Conservation (phyloP, 2,888 invertebrate species). For the Chloroclystis v-ata region DNA sequence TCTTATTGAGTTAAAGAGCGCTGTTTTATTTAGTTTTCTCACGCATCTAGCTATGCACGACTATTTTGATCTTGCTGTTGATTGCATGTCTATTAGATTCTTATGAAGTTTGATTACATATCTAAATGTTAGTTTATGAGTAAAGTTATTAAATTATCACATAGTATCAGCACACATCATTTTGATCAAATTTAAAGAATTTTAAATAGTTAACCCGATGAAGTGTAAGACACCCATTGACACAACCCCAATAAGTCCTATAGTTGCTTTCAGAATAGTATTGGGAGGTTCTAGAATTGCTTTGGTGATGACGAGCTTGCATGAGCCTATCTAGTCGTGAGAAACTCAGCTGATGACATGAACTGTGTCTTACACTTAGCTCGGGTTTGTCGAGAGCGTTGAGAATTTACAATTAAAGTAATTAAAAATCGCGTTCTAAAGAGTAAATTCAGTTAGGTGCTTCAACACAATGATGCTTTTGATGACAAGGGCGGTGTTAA, state of each 20-base stretch:
- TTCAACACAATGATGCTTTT: constrained; percentile 48
- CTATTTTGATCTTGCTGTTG: constrained; percentile 71
- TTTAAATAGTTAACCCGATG: constrained; percentile 51
- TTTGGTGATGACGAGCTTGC: constrained; percentile 48
- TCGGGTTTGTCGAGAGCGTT: constrained; percentile 76
- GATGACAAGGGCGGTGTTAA: constrained; percentile 50
- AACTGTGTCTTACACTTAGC: constrained; percentile 67
- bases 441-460: constrained; percentile 49
- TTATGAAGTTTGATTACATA: constrained; percentile 48
- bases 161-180: constrained; percentile 75
- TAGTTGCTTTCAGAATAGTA: constrained; percentile 51
- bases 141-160: constrained; percentile 61
- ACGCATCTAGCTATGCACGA: constrained; percentile 78
- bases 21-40: constrained; percentile 67
- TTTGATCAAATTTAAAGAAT: constrained; percentile 61
- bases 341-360: constrained; percentile 40
- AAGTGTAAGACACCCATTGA: constrained; percentile 65
- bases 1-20: constrained; percentile 53
- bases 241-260: constrained; percentile 36
- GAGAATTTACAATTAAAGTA: constrained; percentile 68
- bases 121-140: constrained; percentile 68
- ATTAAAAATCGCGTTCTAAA: constrained; percentile 35
- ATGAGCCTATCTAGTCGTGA: constrained; percentile 52
- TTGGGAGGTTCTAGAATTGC: constrained; percentile 46
- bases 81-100: constrained; percentile 70